phyloP scores from a whole-genome alignment of 2,797 vertebrate genomes.

The Onychomys torridus region DNA sequence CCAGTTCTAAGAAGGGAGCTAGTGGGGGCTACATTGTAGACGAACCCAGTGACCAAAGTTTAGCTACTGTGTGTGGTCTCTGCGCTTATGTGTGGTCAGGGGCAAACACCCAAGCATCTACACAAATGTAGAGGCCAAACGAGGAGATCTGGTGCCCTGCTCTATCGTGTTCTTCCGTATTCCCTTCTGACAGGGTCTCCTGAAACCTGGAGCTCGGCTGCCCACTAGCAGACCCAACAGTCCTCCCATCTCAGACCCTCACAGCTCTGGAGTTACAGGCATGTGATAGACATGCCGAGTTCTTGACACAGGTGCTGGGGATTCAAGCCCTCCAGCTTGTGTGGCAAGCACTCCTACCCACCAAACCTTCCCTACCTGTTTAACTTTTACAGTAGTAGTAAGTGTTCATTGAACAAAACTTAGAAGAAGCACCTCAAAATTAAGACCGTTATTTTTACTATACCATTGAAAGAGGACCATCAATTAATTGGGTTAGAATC shows the following conservation, averaged over 20 bases:
- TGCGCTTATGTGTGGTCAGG: not conserved
- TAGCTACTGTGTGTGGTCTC: not conserved
- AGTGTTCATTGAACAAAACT: slow-evolving; percentile 40
- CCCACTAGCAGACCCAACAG: too few species aligned
- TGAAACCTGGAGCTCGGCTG: not conserved
- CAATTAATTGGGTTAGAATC: slow-evolving; percentile 16
- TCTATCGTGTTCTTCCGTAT: not conserved
- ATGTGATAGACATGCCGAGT: not conserved
- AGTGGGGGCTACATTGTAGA: not conserved
- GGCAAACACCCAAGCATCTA: not conserved
- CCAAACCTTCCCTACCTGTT: not conserved
- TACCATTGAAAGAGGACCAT: not conserved
- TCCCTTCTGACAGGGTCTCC: not conserved
- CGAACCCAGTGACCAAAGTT: not conserved
- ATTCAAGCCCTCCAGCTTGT: not conserved
- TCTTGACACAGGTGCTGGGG: not conserved
- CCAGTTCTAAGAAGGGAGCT: not conserved
- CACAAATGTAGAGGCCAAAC: not conserved
- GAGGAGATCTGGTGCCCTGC: not conserved
- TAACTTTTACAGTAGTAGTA: slow-evolving; percentile 10
- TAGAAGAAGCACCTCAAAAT: too few species aligned
- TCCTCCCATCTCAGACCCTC: not conserved
- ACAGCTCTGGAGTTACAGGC: not conserved
- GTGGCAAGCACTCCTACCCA: not conserved
- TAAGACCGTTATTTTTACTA: too few species aligned